Conservation (phyloP, 2,888 invertebrate species). For the Caenorhabditis imperialis region DNA sequence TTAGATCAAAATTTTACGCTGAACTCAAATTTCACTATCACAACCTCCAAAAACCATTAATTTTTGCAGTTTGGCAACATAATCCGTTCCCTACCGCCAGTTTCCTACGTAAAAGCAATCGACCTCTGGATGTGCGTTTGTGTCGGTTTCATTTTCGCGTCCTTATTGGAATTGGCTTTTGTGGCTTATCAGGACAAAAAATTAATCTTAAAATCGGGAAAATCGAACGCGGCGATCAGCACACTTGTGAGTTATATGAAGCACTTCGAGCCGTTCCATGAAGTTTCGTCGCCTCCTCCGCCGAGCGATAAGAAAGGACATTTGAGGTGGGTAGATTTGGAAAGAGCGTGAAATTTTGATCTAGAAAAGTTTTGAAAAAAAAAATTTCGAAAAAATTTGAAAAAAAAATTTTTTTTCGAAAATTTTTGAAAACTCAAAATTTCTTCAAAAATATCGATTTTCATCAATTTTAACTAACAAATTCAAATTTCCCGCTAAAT, state of each 20-base stretch:
- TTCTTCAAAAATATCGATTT: too few species aligned
- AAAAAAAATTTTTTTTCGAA: too few species aligned
- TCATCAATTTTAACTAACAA: too few species aligned
- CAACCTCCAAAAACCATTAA: background rate
- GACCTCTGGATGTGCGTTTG: constrained; percentile 75
- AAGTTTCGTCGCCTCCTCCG: constrained; percentile 20
- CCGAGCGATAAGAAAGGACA: constrained; percentile 4
- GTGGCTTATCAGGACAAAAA: constrained; percentile 76
- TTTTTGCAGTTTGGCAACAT: constrained; percentile 72
- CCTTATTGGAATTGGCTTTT: constrained; percentile 73
- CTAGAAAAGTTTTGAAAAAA: too few species aligned
- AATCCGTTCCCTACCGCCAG: constrained; percentile 74
- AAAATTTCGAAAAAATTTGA: too few species aligned
- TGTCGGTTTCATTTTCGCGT: constrained; percentile 75
- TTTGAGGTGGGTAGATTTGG: too few species aligned
- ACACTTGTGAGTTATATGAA: constrained; percentile 60
- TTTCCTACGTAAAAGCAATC: constrained; percentile 75
- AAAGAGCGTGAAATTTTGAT: too few species aligned
- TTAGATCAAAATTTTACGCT: too few species aligned
- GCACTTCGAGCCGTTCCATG: constrained; percentile 41
- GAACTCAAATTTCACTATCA: too few species aligned
- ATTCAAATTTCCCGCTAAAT: too few species aligned
- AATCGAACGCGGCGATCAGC: constrained; percentile 61
- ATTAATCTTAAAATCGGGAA: constrained; percentile 57
- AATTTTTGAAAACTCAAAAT: too few species aligned